phyloP scores from a whole-genome alignment of 2,113 vertebrate genomes.

The Nanorana parkeri region DNA sequence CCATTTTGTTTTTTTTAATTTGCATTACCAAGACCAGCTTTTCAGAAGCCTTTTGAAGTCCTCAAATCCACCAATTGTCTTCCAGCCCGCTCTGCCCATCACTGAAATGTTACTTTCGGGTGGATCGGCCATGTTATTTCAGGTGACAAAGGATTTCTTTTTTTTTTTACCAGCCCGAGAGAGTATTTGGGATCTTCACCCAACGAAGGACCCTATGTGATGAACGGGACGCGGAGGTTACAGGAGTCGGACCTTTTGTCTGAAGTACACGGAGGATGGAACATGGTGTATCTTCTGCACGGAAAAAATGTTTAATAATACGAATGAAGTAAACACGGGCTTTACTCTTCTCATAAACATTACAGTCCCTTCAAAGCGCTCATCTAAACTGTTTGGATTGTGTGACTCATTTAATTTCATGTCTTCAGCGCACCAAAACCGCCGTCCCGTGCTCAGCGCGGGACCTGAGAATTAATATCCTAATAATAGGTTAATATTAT shows the following conservation, averaged over 20 bases:
- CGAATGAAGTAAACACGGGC: slow-evolving; percentile 13
- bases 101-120: no score
- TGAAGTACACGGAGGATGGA: not conserved
- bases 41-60: no score
- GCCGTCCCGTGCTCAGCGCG: not conserved
- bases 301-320: slow-evolving; percentile 40
- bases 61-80: no score
- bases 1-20: no score
- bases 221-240: not conserved
- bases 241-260: slow-evolving; percentile 28
- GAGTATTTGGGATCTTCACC: not conserved
- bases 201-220: no score
- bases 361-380: slow-evolving; percentile 24
- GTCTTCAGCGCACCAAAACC: not conserved
- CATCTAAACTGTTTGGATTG: slow-evolving; percentile 26
- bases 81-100: no score
- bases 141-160: no score
- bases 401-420: slow-evolving; percentile 17
- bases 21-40: no score
- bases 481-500: not conserved
- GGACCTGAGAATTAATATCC: not conserved
- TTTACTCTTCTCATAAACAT: slow-evolving; percentile 11
- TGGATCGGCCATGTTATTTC: no score
- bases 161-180: not conserved
- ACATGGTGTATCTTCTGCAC: slow-evolving; percentile 18